Base-by-base conservation (phyloP, 1,140 invertebrate species). In the Sycophila sp. region DNA sequence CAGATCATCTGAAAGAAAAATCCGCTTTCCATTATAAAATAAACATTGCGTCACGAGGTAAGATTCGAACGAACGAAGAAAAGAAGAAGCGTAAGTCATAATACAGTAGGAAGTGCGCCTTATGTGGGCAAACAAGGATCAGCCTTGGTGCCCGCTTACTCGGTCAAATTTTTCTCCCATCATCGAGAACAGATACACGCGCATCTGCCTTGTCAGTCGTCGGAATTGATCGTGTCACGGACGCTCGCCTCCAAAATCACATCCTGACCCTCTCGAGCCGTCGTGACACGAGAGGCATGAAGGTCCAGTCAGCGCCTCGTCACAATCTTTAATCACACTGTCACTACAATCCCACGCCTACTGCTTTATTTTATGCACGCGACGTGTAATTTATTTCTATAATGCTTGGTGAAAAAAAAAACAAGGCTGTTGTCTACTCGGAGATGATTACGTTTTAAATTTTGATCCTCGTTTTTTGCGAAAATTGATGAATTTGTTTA, bases 191-290 rank as follows among this genome's bases (percentile, higher is more conserved):
- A 19, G 1, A 17, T 32, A 22, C 30, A 56, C 7, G 6, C 26
- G 17, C n/a, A 34, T 56, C 53, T 56, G 5, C 53, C 55, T 58
- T 58, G 55, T 58, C 55, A 26, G 34, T 15, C 34, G 13, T 58
- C 32, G 26, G 38, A 40, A 58, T 58, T 58, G 32, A 38, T 58
- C 32, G 17, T 36, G 5, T 2, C 8, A 11, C 24, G 0, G 4
- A 26, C 24, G n/a, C 17, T 49, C 24, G 24, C 49, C 22, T 53
- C 49, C 1, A 30, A 30, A 53, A 24, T 24, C 24, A 6, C 13
- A 15, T 51, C n/a, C n/a, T n/a, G n/a, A 53, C 15, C n/a, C 49
- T 11, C n/a, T n/a, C 24, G 0, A 17, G 47, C 22, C 7, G 47
- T 51, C 19, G 5, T 4, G 47, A 11, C 10, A 26, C 47, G 47